A percentile compares a stretch with the other conserved stretches of the same genome.
These are phyloP conservation scores for Phalera bucephala DNA, from an alignment of 2,888 invertebrate genomes.

Conservation along the genomic window DNA sequence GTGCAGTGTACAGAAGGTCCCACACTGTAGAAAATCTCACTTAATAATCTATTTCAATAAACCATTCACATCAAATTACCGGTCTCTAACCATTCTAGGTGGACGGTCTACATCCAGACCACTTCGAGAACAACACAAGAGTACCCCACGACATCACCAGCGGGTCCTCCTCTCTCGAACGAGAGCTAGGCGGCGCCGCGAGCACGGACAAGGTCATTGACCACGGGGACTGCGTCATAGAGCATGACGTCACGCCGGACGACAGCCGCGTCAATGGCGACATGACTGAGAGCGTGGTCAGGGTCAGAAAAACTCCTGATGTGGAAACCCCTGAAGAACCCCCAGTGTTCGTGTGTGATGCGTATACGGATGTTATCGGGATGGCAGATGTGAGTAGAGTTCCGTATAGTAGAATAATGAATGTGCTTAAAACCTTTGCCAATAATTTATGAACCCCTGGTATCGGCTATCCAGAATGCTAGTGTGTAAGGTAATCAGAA, in stretches of 20 bases:
- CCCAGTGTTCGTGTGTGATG: constrained; percentile 60
- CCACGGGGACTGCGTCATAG: constrained; percentile 23
- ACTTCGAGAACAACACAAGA: constrained; percentile 50
- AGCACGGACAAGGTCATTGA: constrained; percentile 18
- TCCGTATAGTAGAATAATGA: too few relatives aligned
- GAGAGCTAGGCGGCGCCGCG: constrained; percentile 51
- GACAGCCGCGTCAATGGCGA: constrained; percentile 9
- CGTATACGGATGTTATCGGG: constrained; percentile 58
- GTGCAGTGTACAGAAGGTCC: too few relatives aligned
- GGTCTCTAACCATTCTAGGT: constrained; percentile 43
- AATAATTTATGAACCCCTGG: too few relatives aligned
- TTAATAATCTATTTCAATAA: too few relatives aligned
- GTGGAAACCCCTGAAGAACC: constrained; percentile 62
- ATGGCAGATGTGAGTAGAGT: constrained; percentile 59
- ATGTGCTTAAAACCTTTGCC: too few relatives aligned
- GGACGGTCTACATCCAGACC: constrained; percentile 63
- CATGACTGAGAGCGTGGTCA: constrained; percentile 9
- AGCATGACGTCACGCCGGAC: constrained; percentile 6
- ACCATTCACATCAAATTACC: too few relatives aligned
- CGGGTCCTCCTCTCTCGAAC: constrained; percentile 68
- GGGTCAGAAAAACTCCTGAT: constrained; percentile 23
- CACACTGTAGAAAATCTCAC: too few relatives aligned
- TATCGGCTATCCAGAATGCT: too few relatives aligned
- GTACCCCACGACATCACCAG: constrained; percentile 54
- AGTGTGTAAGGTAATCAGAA: too few relatives aligned